Percentiles rank a stretch among this genome's conserved stretches.
These are phyloP conservation scores for Rhinopithecus roxellana DNA, from an alignment of 2,113 vertebrate genomes.

Conservation along the genomic window DNA sequence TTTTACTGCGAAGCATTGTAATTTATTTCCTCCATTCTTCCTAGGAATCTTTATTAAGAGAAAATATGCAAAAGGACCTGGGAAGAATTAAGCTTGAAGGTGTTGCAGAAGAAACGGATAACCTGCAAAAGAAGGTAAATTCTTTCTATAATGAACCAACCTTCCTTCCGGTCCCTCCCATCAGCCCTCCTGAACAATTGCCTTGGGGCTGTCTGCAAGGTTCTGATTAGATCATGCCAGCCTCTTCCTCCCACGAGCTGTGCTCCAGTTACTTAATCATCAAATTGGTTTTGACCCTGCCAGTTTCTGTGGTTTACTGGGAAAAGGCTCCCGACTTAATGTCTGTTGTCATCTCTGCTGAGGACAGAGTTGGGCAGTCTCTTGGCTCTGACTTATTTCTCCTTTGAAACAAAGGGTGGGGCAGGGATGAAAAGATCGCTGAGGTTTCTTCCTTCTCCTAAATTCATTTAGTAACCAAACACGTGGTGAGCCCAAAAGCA, in stretches of 20 bases:
- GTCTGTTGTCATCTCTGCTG: not conserved
- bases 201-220: fast-evolving
- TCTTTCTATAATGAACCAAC: fast-evolving
- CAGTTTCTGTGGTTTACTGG: not conserved
- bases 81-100: slow-evolving; percentile 70
- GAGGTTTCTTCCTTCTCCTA: not conserved
- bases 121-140: slow-evolving; percentile 80
- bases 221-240: not conserved
- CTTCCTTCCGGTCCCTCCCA: fast-evolving
- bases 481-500: fast-evolving
- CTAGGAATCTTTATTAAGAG: slow-evolving; percentile 79
- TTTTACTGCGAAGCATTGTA: not conserved
- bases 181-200: not conserved
- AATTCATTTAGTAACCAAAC: not conserved
- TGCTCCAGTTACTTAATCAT: not conserved
- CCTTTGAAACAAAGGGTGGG: not conserved
- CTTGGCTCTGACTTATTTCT: not conserved
- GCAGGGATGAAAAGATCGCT: not conserved
- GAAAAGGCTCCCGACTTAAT: not conserved
- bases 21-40: slow-evolving; percentile 26
- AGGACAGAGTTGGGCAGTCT: too few relatives aligned
- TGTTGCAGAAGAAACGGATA: slow-evolving; percentile 74
- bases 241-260: not conserved
- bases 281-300: not conserved
- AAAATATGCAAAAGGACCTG: slow-evolving; percentile 60